Evolutionary conservation across 1,140 invertebrate species (phyloP).

Genomic region (Bombus haemorrhoidalis): DNA sequence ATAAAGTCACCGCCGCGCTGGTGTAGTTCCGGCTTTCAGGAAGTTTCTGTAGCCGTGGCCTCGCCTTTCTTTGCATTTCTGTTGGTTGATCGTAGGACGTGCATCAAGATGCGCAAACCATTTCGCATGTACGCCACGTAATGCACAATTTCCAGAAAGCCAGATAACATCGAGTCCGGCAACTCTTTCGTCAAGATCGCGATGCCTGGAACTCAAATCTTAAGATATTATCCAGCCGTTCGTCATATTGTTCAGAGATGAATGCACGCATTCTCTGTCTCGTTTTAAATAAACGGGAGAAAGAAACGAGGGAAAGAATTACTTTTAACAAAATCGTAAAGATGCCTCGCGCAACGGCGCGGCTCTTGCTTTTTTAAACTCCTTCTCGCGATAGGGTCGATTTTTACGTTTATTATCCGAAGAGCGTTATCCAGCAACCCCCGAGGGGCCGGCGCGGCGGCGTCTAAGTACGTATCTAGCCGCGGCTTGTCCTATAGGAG

Average conservation of each 20-base stretch:
- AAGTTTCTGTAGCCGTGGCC: slow-evolving; percentile 26
- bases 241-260: slow-evolving; percentile 14
- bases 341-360: neutral
- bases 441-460: no score
- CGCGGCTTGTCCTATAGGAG: neutral
- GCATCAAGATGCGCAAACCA: slow-evolving; percentile 25
- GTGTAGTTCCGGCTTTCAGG: slow-evolving; percentile 30
- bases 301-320: neutral
- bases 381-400: neutral
- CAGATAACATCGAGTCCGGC: slow-evolving; percentile 28
- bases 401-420: neutral
- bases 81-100: slow-evolving; percentile 35
- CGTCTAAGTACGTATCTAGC: neutral
- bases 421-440: no score
- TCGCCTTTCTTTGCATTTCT: slow-evolving; percentile 49
- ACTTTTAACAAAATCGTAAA: neutral
- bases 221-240: neutral
- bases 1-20: slow-evolving; percentile 61
- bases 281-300: neutral
- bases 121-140: slow-evolving; percentile 42
- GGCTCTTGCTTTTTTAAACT: slow-evolving; percentile 13
- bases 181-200: slow-evolving; percentile 32
- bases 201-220: slow-evolving; percentile 19
- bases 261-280: neutral
- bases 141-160: slow-evolving; percentile 53